Base-by-base conservation (phyloP, 1,140 invertebrate species). In the Bombus difficillimus region DNA sequence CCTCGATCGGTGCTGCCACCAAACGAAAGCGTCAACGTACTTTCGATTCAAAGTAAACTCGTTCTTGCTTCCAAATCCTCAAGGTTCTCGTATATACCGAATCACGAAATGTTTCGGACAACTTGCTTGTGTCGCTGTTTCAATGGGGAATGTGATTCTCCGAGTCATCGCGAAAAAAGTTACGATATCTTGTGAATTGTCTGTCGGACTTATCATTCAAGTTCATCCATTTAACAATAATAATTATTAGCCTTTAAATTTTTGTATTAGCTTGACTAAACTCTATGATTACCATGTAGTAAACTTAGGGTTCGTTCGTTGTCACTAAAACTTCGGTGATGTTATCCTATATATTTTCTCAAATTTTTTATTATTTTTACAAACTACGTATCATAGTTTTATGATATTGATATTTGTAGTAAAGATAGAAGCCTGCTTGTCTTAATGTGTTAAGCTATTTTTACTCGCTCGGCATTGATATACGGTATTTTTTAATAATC, bases 1-100 rank as follows among this genome's bases (percentile, higher is more conserved):
- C n/a, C 59, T 32, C 75, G 74, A 39, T 32, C n/a, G 10, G 69
- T 92, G 89, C 76, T 85, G 92, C 68, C 90, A 81, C 74, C 88
- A 34, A 1, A 57, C 62, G 79, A 43, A 12, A 71, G 86, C 80
- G 75, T 77, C 57, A 39, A 57, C 34, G 84, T 43, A 80, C 81
- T 78, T 43, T 76, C 2, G 47, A 78, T 83, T 83, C 64, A 78
- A 83, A 83, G 74, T 28, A 25, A 32, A 3, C 28, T 41, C 8
- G 57, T 83, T 37, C 28, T 39, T 22, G 2, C 25, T 66, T 64
- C 37, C 34, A 6, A 53, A 76, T 82, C 34, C 10, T 53, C 81
- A 77, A 83, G 62, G 81, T 68, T 77, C 43, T 68, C 32, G 2
- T 25, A 22, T 22, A 53, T 53, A 41, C 22, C 15, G 34, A n/a